Evolutionary conservation across 2,888 invertebrate species (phyloP), one percentile per base, ranked within the genome.

Genomic region (Plutella xylostella): DNA sequence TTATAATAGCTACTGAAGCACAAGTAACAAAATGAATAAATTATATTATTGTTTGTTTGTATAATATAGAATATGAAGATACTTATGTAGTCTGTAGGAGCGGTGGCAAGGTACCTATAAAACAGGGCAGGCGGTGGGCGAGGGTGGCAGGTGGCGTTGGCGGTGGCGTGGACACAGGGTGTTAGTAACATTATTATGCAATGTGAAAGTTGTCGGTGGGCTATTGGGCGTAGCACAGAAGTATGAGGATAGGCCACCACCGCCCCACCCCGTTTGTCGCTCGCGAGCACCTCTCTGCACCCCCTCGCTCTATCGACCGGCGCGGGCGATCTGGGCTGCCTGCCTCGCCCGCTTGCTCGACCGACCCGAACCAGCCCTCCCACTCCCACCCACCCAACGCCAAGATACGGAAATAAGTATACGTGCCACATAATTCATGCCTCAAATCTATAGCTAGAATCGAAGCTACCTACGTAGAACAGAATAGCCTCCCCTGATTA

Each of bases 301-400:
- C 75, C 70, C 73, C 77, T 77, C 67, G 71, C 72, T 75, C 69
- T 80, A 75, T 79, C 83, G 82, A 82, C 80, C 80, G 78, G 78
- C 78, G 79, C 80, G 65, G 64, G 70, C 68, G 65, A 66, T 69
- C 63, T 64, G 60, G 64, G 60, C 57, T 62, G 64, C 57, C 60
- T 63, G 63, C 57, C 60, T 63, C 61, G 59, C 37, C 38, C 7
- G 34, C 12, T 18, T 15, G 64, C 68, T 66, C 57, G 46, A 64
- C 66, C 65, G 61, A 61, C 57, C 60, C 66, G 60, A 62, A 57
- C 59, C 55, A 60, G 58, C 20, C 37, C 41, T 22, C 33, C 42
- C 34, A n/a, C 4, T n/a, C n/a, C 42, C 51, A 51, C 51, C 51
- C 51, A 51, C 53, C 54, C 52, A 53, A 48, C 54, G 51, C 52